Conservation (phyloP, 2,888 invertebrate genomes). For the Creontiades dilutus region DNA sequence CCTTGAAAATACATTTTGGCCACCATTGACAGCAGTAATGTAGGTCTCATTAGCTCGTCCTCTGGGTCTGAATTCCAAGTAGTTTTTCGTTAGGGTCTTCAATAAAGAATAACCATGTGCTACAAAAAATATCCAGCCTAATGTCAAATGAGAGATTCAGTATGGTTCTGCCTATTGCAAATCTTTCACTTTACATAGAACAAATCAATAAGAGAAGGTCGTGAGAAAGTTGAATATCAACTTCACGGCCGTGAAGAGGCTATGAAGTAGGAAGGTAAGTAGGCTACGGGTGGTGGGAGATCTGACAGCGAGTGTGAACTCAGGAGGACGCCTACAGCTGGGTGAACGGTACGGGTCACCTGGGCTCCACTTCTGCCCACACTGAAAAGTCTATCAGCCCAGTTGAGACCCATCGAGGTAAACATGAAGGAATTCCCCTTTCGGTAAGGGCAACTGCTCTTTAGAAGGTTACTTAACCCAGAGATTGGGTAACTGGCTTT, state of each 20-base stretch:
- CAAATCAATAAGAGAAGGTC: not conserved
- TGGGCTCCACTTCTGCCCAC: conserved; percentile 25
- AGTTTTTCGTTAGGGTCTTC: too few species aligned
- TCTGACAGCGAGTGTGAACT: not conserved
- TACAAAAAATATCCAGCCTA: too few species aligned
- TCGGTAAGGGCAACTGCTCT: conserved; percentile 10
- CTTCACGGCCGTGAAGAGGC: not conserved
- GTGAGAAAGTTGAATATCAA: not conserved
- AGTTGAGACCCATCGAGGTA: not conserved
- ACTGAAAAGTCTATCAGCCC: conserved; percentile 3
- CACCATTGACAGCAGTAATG: too few species aligned
- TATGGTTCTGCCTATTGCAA: too few species aligned
- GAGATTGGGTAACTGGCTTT: not conserved
- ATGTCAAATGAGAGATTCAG: too few species aligned
- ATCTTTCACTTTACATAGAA: too few species aligned
- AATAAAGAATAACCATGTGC: too few species aligned
- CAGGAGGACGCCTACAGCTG: conserved; percentile 25
- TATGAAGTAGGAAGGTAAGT: not conserved
- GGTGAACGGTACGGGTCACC: conserved; percentile 10
- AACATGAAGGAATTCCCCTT: conserved; percentile 18
- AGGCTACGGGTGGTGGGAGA: not conserved
- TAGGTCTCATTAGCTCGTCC: too few species aligned
- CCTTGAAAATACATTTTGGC: too few species aligned
- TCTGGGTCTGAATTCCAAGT: too few species aligned
- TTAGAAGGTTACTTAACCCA: not conserved